Conservation (phyloP, 2,888 invertebrate genomes). For the Ischnus inquisitorius region DNA sequence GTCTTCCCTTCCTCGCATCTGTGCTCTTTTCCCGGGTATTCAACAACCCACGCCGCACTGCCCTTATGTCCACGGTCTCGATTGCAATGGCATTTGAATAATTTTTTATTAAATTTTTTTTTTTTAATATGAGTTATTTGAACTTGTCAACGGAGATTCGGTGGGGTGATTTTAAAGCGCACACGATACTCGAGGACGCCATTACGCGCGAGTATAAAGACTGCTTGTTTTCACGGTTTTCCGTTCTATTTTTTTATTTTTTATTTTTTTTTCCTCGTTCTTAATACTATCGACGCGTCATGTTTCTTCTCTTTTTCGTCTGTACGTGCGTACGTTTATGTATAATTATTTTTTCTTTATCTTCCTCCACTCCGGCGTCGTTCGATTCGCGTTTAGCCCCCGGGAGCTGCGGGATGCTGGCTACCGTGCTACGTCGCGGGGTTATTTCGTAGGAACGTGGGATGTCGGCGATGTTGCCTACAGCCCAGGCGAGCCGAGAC, state of each 20-base stretch:
- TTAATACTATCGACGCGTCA: slow-evolving; percentile 11
- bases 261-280: slow-evolving; percentile 18
- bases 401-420: slow-evolving; percentile 11
- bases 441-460: slow-evolving; percentile 13
- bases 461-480: slow-evolving; percentile 78
- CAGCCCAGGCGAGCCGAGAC: slow-evolving; percentile 84
- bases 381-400: slow-evolving; percentile 14
- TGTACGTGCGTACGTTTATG: neutral
- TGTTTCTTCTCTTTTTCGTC: slow-evolving; percentile 22
- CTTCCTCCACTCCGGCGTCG: neutral
- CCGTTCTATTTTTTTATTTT: neutral
- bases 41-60: slow-evolving; percentile 8
- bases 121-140: neutral
- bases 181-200: slow-evolving; percentile 43
- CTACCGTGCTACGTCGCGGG: neutral
- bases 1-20: neutral
- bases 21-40: neutral
- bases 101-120: neutral
- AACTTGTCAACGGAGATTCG: slow-evolving; percentile 10
- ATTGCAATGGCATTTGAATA: neutral
- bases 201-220: slow-evolving; percentile 45
- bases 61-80: neutral
- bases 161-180: slow-evolving; percentile 14
- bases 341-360: neutral
- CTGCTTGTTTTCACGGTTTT: neutral